Evolutionary conservation across 2,113 vertebrate species (phyloP), one percentile per base, ranked within the genome.

Genomic region (Actenoides hombroni): DNA sequence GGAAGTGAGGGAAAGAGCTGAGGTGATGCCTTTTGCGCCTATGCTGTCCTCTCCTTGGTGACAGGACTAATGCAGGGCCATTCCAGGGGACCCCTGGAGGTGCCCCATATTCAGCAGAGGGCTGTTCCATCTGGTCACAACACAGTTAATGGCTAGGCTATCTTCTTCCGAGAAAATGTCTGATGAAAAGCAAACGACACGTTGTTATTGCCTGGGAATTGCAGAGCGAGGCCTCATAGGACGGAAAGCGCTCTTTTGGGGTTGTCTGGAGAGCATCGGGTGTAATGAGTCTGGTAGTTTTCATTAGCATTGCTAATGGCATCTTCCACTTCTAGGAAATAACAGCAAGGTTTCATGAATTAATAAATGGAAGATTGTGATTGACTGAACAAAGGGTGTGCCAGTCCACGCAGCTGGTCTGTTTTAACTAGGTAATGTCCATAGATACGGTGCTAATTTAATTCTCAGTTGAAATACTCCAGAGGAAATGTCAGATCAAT

Each of bases 401-500:
- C 91, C 94, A 81, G 90, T 35, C 82, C 39, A 26, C 42, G 82
- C 87, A 75, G 86, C 89, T 95, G 96, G 48, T 67, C 86, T 80
- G 85, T 48, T 96, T 94, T 92, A 96, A 92, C 96, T 92, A 57
- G 89, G 91, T 92, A 92, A 92, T 70, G 94, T 86, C 95, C 89
- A 21, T 77, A 92, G 96, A 86, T 94, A 91, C 2, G 4, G 87
- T 16, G 1, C 74, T 97, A 95, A 97, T 97, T 94, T 90, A 94
- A 96, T 97, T 96, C 95, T 92, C 87, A n/a, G 75, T 23, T 94
- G 96, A 97, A 95, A 95, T 95, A 96, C 95, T 95, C 87, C 93
- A 96, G 95, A 95, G 96, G 92, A 96, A 97, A 95, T 90, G 90
- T 96, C 92, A 92, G 94, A 95, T 95, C 94, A 94, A 96, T 96